These are phyloP conservation scores for Ispidina lecontei DNA, from an alignment of 2,797 vertebrate species.

Conservation along the genomic window DNA sequence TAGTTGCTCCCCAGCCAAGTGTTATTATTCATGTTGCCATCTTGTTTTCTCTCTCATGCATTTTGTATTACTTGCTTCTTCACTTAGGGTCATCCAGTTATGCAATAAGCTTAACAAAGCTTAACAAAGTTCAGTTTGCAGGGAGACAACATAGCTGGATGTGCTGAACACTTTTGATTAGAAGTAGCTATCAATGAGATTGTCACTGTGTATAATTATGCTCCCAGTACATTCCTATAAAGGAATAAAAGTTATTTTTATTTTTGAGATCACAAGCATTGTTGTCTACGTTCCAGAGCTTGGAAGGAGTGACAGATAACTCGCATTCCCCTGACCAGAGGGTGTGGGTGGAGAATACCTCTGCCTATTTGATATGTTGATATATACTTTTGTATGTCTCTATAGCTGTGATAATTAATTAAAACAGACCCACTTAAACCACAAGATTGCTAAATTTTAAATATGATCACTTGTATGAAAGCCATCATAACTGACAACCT, in stretches of 20 bases:
- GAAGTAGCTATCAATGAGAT: neutral
- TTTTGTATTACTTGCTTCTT: neutral
- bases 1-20: neutral
- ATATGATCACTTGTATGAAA: neutral
- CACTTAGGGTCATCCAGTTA: neutral
- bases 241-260: conserved; percentile 57
- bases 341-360: neutral
- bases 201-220: neutral
- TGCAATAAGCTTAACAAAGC: neutral
- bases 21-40: neutral
- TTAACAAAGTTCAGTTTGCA: neutral
- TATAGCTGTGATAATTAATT: neutral
- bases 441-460: accelerated
- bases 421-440: neutral
- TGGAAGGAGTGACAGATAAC: conserved; percentile 5
- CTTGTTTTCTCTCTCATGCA: neutral
- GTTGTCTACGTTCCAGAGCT: neutral
- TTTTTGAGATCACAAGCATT: neutral
- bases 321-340: neutral
- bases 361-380: neutral
- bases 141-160: neutral
- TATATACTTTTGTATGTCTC: neutral
- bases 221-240: neutral
- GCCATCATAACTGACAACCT: neutral
- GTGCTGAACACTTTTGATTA: neutral